Evolutionary conservation across 2,797 vertebrate genomes (phyloP), one percentile per base, ranked within the genome.

Genomic region (Mormyrus hasselquistii): DNA sequence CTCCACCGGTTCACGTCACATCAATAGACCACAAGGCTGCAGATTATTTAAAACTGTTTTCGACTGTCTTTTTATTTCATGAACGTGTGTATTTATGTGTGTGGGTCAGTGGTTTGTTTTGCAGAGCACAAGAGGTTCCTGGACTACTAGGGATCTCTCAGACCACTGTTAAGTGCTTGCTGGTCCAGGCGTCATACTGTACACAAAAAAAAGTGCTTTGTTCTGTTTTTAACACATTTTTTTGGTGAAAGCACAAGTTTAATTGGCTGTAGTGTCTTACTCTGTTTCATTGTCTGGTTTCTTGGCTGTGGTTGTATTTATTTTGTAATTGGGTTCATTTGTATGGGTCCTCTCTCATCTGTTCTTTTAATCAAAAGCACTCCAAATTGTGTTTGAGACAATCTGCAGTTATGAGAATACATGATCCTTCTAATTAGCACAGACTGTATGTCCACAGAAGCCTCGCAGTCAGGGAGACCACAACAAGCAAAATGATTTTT

Each of bases 1-100:
- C 62, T 88, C 5, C 87, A 52, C 10, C 3, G 19, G 9, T 9
- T 52, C n/a, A 29, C n/a, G 1, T 34, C 29, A 7, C 47, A 55
- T 76, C n/a, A 69, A 69, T 2, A 65, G 16, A 25, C 14, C 52
- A 29, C 53, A 94, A 92, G 86, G 88, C 19, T 91, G 25, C 69
- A 89, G 34, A 38, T 22, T 22, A 25, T 22, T 59, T 41, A 9
- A 34, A 25, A 38, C 29, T 59, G 7, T 59, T 87, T 87, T 87
- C 6, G 10, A 38, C 10, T 12, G 14, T n/a, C 4, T 79, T 79
- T 79, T 79, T 7, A 41, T 82, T 82, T 47, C 8, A 44, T 47
- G 41, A 82, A 10, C 2, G 41, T 47, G 76, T 82, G 76, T 82
- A n/a, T 47, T 82, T 82, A 19, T 76, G 76, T 8, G 41, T 82